Percentiles rank a stretch among this genome's conserved stretches.
Evolutionary conservation across 2,888 invertebrate genomes (phyloP).

Genomic region (Tribolium freemani): DNA sequence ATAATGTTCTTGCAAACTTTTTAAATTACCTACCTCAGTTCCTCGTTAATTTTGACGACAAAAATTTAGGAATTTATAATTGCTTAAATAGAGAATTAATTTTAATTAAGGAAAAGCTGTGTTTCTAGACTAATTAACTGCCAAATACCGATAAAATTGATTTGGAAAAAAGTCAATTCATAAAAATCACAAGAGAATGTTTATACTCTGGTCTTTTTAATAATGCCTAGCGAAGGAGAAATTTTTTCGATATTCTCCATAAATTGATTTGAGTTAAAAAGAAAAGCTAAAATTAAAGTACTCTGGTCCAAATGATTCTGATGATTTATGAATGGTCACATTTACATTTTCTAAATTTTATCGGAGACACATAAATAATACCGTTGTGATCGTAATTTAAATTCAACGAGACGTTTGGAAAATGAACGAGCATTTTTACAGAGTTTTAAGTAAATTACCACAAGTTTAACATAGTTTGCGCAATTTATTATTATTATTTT

Average conservation of each 20-base stretch:
- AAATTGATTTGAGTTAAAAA: too few species aligned
- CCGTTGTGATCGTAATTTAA: constrained; percentile 6
- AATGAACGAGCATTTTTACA: not conserved
- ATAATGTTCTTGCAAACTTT: constrained; percentile 6
- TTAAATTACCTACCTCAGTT: constrained; percentile 1
- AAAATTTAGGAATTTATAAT: constrained; percentile 2
- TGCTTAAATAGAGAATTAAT: constrained; percentile 15
- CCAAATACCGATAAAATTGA: not conserved
- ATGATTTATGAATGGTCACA: constrained; percentile 6
- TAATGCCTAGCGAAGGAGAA: too few species aligned
- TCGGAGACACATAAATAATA: constrained; percentile 15
- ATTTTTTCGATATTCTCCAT: too few species aligned
- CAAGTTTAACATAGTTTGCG: too few species aligned
- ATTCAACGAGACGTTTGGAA: constrained; percentile 11
- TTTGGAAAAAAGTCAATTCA: not conserved
- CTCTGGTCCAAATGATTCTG: constrained; percentile 3
- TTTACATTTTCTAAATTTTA: constrained; percentile 6
- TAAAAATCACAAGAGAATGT: not conserved
- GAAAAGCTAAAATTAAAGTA: not conserved
- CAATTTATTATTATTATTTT: too few species aligned
- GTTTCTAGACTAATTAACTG: not conserved
- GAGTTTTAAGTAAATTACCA: too few species aligned
- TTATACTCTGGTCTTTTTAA: too few species aligned
- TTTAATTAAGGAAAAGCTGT: constrained; percentile 15
- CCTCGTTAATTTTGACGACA: not conserved